Percentiles rank a stretch among this genome's conserved stretches.
These are phyloP conservation scores for Campaea margaritaria DNA, from an alignment of 2,888 invertebrate species.

Conservation along the genomic window DNA sequence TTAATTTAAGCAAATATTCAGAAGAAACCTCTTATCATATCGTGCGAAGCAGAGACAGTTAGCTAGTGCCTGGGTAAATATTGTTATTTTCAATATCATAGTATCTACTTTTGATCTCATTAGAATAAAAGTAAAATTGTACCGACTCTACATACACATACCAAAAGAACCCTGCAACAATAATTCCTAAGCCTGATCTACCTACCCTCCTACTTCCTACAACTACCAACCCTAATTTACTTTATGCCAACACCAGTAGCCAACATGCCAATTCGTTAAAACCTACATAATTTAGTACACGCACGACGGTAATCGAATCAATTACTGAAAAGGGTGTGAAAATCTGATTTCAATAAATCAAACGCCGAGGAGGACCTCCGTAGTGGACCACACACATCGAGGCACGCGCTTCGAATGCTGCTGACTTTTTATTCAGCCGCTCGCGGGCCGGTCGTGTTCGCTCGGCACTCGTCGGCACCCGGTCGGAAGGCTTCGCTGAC, in stretches of 20 bases:
- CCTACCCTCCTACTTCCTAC: no score
- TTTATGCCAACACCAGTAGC: conserved; percentile 12
- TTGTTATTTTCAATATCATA: no score
- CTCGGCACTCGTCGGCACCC: conserved; percentile 76
- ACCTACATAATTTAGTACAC: conserved; percentile 33
- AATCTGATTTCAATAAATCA: conserved; percentile 80
- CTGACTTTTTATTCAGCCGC: conserved; percentile 79
- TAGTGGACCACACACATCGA: conserved; percentile 89
- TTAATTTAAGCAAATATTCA: no score
- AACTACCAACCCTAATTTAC: background rate
- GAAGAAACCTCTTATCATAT: no score
- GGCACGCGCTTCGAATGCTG: conserved; percentile 90
- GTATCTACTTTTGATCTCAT: no score
- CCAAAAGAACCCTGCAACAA: background rate
- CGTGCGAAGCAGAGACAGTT: no score
- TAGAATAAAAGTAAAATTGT: no score
- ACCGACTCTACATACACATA: no score
- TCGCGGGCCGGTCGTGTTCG: conserved; percentile 65
- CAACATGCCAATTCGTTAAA: conserved; percentile 26
- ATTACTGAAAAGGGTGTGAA: conserved; percentile 73
- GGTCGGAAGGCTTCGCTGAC: conserved; percentile 72
- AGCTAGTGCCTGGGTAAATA: background rate
- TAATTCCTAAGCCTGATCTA: background rate
- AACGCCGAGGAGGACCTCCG: conserved; percentile 79
- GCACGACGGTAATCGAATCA: conserved; percentile 48